Evolutionary conservation across 2,888 invertebrate genomes (phyloP), one percentile per base, ranked within the genome.

Genomic region (Meteorus colon): DNA sequence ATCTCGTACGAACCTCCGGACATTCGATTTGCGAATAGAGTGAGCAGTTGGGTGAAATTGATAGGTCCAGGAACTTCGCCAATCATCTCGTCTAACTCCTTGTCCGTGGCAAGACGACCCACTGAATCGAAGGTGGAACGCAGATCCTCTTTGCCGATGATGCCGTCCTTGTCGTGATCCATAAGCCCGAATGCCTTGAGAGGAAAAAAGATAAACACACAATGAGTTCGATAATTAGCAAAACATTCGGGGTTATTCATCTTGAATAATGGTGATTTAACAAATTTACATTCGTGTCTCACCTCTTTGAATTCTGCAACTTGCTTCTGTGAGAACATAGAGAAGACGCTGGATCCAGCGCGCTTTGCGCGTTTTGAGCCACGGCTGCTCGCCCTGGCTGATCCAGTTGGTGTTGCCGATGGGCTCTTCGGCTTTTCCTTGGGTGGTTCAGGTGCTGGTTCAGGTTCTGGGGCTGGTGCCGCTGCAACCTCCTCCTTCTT

Each of bases 291-390:
- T n/a, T 31, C n/a, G 27, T 1, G 60, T 14, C 89, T 91, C 87
- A 96, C 96, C 93, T 97, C 97, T 92, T 97, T 97, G 94, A 97
- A 97, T 91, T 97, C 97, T 87, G 97, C 96, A 88, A 97, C 96
- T 92, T 97, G 97, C 91, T 95, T 95, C 92, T 97, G 97, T 87
- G 97, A 95, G 94, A 98, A 97, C 95, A 97, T 97, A 89, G 97
- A 97, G 94, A 97, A 97, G 90, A 97, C 97, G 92, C 96, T 97
- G 92, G 97, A 97, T 86, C 97, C 97, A 90, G 96, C 94, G 90
- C 96, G 94, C 92, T 97, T 97, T 78, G 92, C 92, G 90, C 94
- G 94, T 85, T 93, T 93, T 90, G 95, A 96, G 85, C 96, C 95
- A 85, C 96, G 94, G 87, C 96, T 95, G 82, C 95, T 95, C 86